phyloP scores from a whole-genome alignment of 2,888 invertebrate genomes.

The Epinotia brunnichana region DNA sequence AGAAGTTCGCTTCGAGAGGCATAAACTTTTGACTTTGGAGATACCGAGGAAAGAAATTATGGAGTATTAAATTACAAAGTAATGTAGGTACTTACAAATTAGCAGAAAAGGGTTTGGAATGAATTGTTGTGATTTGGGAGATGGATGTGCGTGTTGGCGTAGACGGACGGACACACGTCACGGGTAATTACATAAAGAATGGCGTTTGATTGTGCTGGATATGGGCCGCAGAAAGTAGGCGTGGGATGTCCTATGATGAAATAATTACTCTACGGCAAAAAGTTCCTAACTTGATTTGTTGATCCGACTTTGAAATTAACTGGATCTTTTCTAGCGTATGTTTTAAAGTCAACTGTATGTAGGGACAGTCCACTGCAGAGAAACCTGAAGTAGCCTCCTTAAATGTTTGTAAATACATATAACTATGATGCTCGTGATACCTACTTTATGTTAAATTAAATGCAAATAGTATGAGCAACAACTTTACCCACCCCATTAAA shows the following conservation, averaged over 20 bases:
- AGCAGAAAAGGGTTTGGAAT: slow-evolving; percentile 42
- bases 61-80: slow-evolving; percentile 45
- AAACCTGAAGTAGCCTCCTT: no score
- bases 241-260: slow-evolving; percentile 54
- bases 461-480: neutral
- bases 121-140: slow-evolving; percentile 55
- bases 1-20: slow-evolving; percentile 54
- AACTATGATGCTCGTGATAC: no score
- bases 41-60: slow-evolving; percentile 69
- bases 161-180: slow-evolving; percentile 60
- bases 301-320: neutral
- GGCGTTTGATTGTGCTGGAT: slow-evolving; percentile 64
- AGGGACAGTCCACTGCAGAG: no score
- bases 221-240: slow-evolving; percentile 58
- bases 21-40: slow-evolving; percentile 55
- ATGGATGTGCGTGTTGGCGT: slow-evolving; percentile 63
- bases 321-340: neutral
- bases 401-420: no score
- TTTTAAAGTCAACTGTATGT: neutral
- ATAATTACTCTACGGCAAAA: slow-evolving; percentile 34
- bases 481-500: neutral
- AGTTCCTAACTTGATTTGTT: slow-evolving; percentile 6
- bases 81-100: slow-evolving; percentile 33
- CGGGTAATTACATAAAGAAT: slow-evolving; percentile 73
- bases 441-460: neutral